A percentile compares a stretch with the other conserved stretches of the same genome.
phyloP scores from a whole-genome alignment of 1,140 invertebrate species.

The Ips nitidus region DNA sequence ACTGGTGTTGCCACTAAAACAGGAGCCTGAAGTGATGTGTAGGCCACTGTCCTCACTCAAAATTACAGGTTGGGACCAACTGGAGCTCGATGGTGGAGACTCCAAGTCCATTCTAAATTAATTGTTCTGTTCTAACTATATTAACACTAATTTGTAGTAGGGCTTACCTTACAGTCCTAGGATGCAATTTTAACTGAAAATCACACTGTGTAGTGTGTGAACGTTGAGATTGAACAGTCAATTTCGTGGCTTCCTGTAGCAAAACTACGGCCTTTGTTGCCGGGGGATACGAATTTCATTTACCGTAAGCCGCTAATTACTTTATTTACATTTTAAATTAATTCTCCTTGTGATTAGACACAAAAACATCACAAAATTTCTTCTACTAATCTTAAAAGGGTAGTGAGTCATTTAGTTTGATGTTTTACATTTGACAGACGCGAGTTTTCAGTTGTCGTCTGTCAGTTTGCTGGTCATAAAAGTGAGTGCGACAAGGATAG shows the following conservation, averaged over 20 bases:
- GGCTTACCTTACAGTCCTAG: background rate
- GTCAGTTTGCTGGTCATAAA: too few species aligned
- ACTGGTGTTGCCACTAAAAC: slow-evolving; percentile 60
- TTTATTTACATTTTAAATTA: slow-evolving; percentile 34
- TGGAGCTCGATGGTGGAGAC: slow-evolving; percentile 62
- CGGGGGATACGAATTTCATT: slow-evolving; percentile 12
- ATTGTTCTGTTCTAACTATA: background rate
- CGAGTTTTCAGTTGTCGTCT: too few species aligned
- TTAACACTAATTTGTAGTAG: background rate
- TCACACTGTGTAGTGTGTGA: background rate
- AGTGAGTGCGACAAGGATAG: too few species aligned
- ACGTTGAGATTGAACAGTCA: background rate
- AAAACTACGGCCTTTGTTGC: slow-evolving; percentile 12
- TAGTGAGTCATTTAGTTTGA: background rate
- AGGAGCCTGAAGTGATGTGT: slow-evolving; percentile 63
- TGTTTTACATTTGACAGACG: too few species aligned
- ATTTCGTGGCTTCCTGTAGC: too few species aligned
- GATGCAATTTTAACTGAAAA: background rate
- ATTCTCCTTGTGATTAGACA: slow-evolving; percentile 1
- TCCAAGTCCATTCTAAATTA: slow-evolving; percentile 52
- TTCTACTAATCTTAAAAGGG: background rate
- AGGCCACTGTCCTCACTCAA: slow-evolving; percentile 65
- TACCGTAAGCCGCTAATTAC: slow-evolving; percentile 15
- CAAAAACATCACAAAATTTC: background rate
- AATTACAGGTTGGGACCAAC: slow-evolving; percentile 60